Percentiles rank a stretch among this genome's conserved stretches.
phyloP scores from a whole-genome alignment of 2,113 vertebrate genomes.

The Hippocampus mohnikei region DNA sequence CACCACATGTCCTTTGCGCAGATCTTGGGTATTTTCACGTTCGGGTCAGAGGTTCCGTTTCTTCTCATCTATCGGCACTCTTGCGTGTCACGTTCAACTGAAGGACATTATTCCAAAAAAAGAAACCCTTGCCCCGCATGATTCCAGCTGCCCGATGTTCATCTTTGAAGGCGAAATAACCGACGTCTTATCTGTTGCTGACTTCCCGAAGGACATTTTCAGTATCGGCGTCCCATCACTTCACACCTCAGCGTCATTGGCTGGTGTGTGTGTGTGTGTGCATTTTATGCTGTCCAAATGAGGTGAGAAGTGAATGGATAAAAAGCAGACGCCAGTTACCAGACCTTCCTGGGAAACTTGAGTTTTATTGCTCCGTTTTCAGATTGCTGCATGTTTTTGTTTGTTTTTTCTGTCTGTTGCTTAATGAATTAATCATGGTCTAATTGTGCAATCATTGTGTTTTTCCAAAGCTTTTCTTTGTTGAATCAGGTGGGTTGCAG shows the following conservation, averaged over 20 bases:
- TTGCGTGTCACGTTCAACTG: constrained; percentile 1
- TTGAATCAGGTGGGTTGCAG: too few species aligned
- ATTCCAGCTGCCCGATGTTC: constrained; percentile 17
- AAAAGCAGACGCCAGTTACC: constrained; percentile 27
- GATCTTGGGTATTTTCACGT: constrained; percentile 1
- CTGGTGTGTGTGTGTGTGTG: neutral
- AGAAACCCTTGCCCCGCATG: constrained; percentile 26
- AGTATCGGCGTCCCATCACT: constrained; percentile 8
- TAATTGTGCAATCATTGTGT: neutral
- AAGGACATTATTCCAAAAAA: neutral
- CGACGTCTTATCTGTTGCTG: constrained; percentile 1
- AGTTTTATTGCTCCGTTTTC: constrained; percentile 31
- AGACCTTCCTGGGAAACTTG: neutral
- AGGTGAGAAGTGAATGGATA: constrained; percentile 36
- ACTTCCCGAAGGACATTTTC: neutral
- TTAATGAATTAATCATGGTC: neutral
- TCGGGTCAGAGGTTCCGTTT: constrained; percentile 3
- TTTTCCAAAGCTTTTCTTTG: neutral
- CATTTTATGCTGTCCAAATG: constrained; percentile 21
- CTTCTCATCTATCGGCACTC: constrained; percentile 8
- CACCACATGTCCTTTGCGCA: neutral
- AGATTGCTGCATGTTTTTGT: neutral
- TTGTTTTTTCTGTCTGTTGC: neutral
- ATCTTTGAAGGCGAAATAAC: neutral
- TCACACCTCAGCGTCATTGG: constrained; percentile 10